phyloP scores from a whole-genome alignment of 1,140 invertebrate genomes.

The Nebria ingens region DNA sequence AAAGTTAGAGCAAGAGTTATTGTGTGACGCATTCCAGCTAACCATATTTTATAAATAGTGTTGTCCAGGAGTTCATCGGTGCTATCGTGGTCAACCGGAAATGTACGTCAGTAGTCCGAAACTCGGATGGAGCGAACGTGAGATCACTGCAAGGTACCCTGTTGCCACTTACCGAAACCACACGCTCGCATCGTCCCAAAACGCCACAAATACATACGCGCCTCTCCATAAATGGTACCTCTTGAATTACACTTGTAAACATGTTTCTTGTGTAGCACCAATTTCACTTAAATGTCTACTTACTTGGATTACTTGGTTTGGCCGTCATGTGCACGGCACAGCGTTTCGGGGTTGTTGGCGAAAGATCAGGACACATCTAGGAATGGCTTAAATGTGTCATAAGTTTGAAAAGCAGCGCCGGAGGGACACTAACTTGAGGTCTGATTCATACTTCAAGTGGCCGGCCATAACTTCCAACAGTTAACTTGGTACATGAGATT shows the following conservation, averaged over 20 bases:
- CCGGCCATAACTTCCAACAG: background rate
- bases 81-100: background rate
- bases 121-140: background rate
- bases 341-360: background rate
- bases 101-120: background rate
- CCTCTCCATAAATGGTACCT: background rate
- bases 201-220: background rate
- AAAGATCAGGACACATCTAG: background rate
- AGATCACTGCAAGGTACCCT: background rate
- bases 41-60: background rate
- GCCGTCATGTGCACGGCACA: no score
- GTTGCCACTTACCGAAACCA: background rate
- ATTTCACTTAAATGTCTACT: no score
- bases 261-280: no score
- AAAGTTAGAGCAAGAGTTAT: no score
- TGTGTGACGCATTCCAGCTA: no score
- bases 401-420: background rate
- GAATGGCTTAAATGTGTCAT: background rate
- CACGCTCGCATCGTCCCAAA: background rate
- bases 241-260: background rate
- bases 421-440: slow-evolving; percentile 2
- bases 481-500: background rate
- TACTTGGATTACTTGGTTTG: no score
- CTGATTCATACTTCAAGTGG: background rate
- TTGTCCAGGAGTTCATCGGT: background rate